Evolutionary conservation across 1,140 invertebrate genomes (phyloP).

Genomic region (Whitmania pigra): DNA sequence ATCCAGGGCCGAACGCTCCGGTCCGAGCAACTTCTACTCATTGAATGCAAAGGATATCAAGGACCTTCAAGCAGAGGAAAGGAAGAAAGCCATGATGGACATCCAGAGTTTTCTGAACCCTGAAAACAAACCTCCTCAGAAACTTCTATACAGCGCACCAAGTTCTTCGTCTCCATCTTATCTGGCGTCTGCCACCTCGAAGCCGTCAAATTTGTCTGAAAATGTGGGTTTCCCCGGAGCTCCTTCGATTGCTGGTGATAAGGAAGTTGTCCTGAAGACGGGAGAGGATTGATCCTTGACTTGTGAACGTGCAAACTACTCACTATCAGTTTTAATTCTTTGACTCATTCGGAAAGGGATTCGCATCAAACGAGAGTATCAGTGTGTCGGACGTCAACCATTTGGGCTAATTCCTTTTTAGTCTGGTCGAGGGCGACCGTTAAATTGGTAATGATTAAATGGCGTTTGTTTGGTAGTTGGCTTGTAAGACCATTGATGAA

Average conservation of each 20-base stretch:
- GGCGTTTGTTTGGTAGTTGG: too few species aligned
- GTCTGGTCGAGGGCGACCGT: too few species aligned
- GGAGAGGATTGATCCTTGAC: too few species aligned
- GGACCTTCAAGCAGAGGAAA: conserved; percentile 32
- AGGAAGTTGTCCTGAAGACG: too few species aligned
- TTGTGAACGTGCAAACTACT: too few species aligned
- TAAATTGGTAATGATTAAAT: too few species aligned
- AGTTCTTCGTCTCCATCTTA: not conserved
- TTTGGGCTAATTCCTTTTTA: too few species aligned
- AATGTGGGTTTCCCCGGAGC: not conserved
- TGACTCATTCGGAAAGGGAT: too few species aligned
- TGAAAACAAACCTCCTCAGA: conserved; percentile 29
- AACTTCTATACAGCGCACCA: not conserved
- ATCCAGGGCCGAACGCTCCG: conserved; percentile 9
- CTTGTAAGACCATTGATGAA: too few species aligned
- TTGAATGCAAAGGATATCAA: conserved; percentile 24
- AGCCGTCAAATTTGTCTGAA: not conserved
- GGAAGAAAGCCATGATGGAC: conserved; percentile 31
- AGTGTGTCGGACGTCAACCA: too few species aligned
- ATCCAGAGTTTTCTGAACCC: conserved; percentile 34
- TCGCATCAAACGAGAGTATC: too few species aligned
- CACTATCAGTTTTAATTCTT: too few species aligned
- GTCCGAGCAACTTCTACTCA: not conserved
- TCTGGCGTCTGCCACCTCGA: not conserved
- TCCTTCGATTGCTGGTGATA: not conserved